Base-by-base conservation (phyloP, 2,113 vertebrate genomes). In the Clarias gariepinus region DNA sequence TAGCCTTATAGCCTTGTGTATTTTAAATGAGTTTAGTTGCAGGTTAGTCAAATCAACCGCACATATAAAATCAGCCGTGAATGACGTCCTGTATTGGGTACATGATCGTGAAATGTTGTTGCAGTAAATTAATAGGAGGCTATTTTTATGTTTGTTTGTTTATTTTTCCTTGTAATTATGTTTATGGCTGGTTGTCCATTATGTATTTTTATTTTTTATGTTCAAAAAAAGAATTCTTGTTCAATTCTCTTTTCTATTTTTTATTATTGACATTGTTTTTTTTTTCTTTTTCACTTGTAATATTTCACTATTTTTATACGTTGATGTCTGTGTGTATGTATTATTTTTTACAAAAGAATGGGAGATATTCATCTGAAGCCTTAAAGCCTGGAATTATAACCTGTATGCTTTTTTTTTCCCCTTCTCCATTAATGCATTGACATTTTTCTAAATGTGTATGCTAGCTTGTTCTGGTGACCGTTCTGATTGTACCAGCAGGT, bases 31-130 rank as follows among this genome's bases (percentile, higher is more conserved):
- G 12, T 25, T 47, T 1, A 47, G 36, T 4, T 6, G 21, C 21
- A 3, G 8, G 18, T 19, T 73, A 23, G 33, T 4, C 21, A 74
- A n/a, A 47, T 23, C 13, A 41, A 41, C 33, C 11, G 9, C 71
- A 47, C 19, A 21, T 71, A 71, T 41, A 21, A 25, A 74, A 74
- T 47, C 19, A 71, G 30, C 30, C 30, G 8, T 33, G 68, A 36
- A 71, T 36, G 7, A 41, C 36, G 19, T 36, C 18, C 0, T 36
- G n/a, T 25, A 63, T 5, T 6, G 28, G 16, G 8, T 47, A 77
- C 12, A 55, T n/a, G 47, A 36, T 91, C 88, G 12, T 53, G 55
- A 85, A 86, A 87, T 81, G 93, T 94, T 91, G 95, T 92, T 92
- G 92, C 93, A 73, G 84, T 57, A 58, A n/a, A 86, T 77, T 30